A percentile compares a stretch with the other conserved stretches of the same genome.
Evolutionary conservation across 1,140 invertebrate species (phyloP).

Genomic region (Drosophila pruinosa): DNA sequence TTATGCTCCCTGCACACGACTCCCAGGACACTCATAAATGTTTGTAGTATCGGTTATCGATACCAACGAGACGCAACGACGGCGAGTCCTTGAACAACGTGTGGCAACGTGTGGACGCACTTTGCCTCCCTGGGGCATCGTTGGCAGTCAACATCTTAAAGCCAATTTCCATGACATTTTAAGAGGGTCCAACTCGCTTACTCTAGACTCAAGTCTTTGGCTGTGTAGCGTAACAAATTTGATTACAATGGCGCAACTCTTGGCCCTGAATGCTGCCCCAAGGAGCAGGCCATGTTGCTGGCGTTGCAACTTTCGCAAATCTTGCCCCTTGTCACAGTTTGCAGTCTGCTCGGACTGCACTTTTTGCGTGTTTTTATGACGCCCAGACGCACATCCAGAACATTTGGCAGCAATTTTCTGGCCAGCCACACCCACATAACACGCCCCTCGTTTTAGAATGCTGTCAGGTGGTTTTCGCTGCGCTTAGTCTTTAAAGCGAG

Average conservation of each 20-base stretch:
- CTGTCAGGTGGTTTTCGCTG: constrained; percentile 3
- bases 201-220: constrained; percentile 12
- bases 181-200: neutral
- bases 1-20: constrained; percentile 22
- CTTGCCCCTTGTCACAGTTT: neutral
- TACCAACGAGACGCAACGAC: neutral
- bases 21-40: constrained; percentile 63
- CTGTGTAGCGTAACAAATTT: constrained; percentile 66
- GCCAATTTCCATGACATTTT: constrained; percentile 31
- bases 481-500: constrained; percentile 37
- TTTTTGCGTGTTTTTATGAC: constrained; percentile 47
- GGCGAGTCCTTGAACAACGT: neutral
- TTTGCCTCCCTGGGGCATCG: constrained; percentile 30
- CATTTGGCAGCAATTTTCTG: constrained; percentile 8
- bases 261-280: constrained; percentile 45
- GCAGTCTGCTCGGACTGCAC: constrained; percentile 40
- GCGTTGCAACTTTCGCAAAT: constrained; percentile 56
- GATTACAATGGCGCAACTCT: constrained; percentile 55
- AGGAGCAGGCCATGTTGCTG: constrained; percentile 33
- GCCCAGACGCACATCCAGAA: constrained; percentile 30
- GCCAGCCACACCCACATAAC: neutral
- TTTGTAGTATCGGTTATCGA: constrained; percentile 29
- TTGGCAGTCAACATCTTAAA: constrained; percentile 34
- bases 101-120: constrained; percentile 1
- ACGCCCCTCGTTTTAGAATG: constrained; percentile 26